Base-by-base conservation (phyloP, 1,140 invertebrate genomes). In the Drosophila hydei region DNA sequence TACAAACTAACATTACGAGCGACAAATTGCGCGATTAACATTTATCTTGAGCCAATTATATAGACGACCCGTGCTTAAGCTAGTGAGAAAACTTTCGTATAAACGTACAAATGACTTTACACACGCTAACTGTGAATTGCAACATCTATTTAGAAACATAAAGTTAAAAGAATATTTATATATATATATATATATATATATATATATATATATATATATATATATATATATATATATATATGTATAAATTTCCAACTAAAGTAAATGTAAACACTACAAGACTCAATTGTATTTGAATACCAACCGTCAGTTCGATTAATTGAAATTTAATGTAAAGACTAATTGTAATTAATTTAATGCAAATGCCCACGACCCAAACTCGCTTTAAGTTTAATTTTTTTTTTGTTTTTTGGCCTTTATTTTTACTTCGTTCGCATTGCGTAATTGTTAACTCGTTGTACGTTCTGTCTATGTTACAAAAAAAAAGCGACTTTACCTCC, bases 361-460 rank as follows among this genome's bases (percentile, higher is more conserved):
- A 36, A 40, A 61, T 38, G 62, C 50, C 62, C 55, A 71, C 60
- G 51, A 45, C 64, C 77, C 65, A 75, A 47, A 50, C 63, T 88
- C 45, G 62, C 33, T 70, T 81, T 81, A 77, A 81, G 74, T 78
- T 78, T 25, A 52, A 27, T 64, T 60, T 60, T 63, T 78, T 77
- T 25, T 52, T 40, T 50, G n/a, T 65, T 68, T 63, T 63, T 59
- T 68, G 72, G 40, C 58, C 38, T 45, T 21, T 43, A 40, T 42
- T 11, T 70, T 64, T 47, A 42, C 8, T 27, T 33, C 12, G 16
- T 45, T 9, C 4, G 12, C 51, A 76, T 77, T 83, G 38, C 67
- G 68, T 73, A 43, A 72, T 61, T 88, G 81, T 87, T 87, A 87
- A 88, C 83, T 87, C 64, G 81, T 87, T 87, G 72, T 87, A 87